Percentiles rank a stretch among this genome's conserved stretches.
Evolutionary conservation across 2,888 invertebrate genomes (phyloP).

Genomic region (Pelosia muscerda): DNA sequence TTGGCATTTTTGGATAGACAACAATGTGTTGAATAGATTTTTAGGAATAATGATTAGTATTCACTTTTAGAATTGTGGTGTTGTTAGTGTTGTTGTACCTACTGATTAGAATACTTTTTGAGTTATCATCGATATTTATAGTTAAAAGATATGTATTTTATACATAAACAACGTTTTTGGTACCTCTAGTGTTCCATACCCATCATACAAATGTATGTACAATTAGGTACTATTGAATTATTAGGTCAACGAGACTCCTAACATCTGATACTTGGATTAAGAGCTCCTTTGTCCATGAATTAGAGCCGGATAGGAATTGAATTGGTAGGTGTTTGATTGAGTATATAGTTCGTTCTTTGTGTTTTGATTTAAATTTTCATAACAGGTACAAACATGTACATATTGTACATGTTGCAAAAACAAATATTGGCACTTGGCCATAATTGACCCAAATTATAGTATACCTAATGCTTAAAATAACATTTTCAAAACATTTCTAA

Average conservation of each 20-base stretch:
- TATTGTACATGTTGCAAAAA: background rate
- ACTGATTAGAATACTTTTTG: too few species aligned
- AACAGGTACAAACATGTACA: background rate
- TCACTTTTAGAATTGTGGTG: too few species aligned
- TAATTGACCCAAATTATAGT: too few species aligned
- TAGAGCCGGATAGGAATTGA: slow-evolving; percentile 20
- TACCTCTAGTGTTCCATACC: background rate
- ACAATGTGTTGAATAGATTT: too few species aligned
- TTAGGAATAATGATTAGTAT: too few species aligned
- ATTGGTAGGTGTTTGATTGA: background rate
- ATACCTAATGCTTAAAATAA: too few species aligned
- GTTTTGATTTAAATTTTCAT: background rate
- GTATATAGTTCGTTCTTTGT: too few species aligned
- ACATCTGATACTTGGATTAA: slow-evolving; percentile 62
- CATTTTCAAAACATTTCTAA: too few species aligned
- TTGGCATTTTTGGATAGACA: background rate
- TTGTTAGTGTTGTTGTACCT: too few species aligned
- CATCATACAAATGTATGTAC: background rate
- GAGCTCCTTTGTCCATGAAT: slow-evolving; percentile 45
- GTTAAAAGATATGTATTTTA: background rate
- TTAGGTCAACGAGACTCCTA: slow-evolving; percentile 63
- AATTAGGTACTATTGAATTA: slow-evolving; percentile 35
- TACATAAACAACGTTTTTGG: background rate
- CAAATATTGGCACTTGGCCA: too few species aligned
- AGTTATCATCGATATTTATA: background rate